Conservation (phyloP, 1,140 invertebrate species). For the Penaeus japonicus region DNA sequence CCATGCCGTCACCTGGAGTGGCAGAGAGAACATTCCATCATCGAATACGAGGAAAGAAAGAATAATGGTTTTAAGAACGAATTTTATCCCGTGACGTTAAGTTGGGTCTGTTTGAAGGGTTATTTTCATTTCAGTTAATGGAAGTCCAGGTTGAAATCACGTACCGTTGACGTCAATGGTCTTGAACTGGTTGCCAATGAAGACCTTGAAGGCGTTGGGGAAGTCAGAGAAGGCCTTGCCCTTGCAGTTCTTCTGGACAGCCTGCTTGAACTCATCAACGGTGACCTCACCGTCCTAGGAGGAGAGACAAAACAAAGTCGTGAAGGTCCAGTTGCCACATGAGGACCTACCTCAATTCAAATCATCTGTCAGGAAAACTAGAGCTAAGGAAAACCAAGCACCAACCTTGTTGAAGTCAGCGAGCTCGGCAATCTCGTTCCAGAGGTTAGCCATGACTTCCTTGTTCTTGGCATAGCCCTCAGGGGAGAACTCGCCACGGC, state of each 20-base stretch:
- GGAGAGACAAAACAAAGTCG: no score
- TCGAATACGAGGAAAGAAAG: no score
- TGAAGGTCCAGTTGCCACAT: no score
- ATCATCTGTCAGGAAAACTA: no score
- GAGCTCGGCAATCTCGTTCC: constrained; percentile 82
- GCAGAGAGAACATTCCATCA: no score
- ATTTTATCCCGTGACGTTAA: no score
- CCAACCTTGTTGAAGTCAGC: constrained; percentile 84
- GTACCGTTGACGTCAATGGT: constrained; percentile 7
- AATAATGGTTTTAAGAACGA: no score
- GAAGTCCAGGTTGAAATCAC: no score
- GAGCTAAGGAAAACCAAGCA: not conserved
- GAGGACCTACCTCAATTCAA: no score
- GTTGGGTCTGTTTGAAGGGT: no score
- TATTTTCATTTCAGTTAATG: no score
- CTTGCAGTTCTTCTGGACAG: constrained; percentile 79
- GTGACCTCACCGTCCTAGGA: constrained; percentile 78
- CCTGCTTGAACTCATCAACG: constrained; percentile 80
- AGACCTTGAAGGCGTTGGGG: constrained; percentile 65
- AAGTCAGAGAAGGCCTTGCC: constrained; percentile 78
- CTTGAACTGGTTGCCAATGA: constrained; percentile 55
- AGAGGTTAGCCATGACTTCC: constrained; percentile 80
- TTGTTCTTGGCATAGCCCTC: constrained; percentile 76
- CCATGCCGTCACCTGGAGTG: constrained; percentile 72
- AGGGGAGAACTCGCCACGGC: constrained; percentile 78